Evolutionary conservation across 2,888 invertebrate genomes (phyloP).

Genomic region (Nemotelus pantherinus): DNA sequence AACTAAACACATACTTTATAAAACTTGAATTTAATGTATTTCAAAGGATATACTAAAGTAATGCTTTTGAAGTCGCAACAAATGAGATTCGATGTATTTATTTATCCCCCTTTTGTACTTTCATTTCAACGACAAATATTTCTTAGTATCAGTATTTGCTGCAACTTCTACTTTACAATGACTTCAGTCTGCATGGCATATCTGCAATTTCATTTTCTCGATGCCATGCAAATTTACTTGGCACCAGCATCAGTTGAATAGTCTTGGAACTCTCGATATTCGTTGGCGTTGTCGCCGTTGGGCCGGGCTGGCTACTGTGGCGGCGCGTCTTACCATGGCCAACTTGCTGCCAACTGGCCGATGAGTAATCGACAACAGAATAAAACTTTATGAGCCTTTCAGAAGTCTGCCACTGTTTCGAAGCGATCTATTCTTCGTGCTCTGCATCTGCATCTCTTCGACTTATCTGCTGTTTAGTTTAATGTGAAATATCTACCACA

Average conservation of each 20-base stretch:
- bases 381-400: slow-evolving; percentile 44
- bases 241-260: slow-evolving; percentile 11
- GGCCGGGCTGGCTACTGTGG: slow-evolving; percentile 33
- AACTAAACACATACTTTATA: too few relatives aligned
- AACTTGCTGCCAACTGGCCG: slow-evolving; percentile 30
- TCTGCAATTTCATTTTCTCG: slow-evolving; percentile 1
- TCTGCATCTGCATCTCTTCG: slow-evolving; percentile 14
- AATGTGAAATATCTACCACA: slow-evolving; percentile 40
- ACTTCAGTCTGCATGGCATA: slow-evolving; percentile 6
- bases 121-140: too few relatives aligned
- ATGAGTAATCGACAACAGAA: slow-evolving; percentile 44
- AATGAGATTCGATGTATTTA: too few relatives aligned
- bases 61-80: too few relatives aligned
- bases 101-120: too few relatives aligned
- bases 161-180: not conserved
- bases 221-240: slow-evolving; percentile 38
- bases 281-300: slow-evolving; percentile 38
- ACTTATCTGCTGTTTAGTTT: slow-evolving; percentile 6
- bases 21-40: too few relatives aligned
- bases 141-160: too few relatives aligned
- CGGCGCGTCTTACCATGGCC: not conserved
- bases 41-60: too few relatives aligned
- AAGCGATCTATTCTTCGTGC: slow-evolving; percentile 33
- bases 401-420: slow-evolving; percentile 41
- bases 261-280: slow-evolving; percentile 3